Conservation (phyloP, 2,888 invertebrate species). For the Argyresthia goedartella region DNA sequence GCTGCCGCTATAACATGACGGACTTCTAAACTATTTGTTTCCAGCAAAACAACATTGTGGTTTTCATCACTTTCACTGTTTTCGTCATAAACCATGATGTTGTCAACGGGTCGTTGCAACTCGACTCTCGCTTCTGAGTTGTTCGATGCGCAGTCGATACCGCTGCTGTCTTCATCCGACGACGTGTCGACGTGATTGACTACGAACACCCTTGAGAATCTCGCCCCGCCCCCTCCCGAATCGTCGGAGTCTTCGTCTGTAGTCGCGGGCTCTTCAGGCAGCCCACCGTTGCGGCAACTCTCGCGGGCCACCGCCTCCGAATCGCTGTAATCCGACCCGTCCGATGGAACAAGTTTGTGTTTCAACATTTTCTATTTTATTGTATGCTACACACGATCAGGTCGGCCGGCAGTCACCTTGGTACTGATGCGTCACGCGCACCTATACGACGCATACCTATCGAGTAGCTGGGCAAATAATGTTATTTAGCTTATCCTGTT, state of each 20-base stretch:
- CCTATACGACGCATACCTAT: conserved; percentile 34
- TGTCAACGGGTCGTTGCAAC: conserved; percentile 20
- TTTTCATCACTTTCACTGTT: conserved; percentile 34
- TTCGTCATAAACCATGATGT: conserved; percentile 33
- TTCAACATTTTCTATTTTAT: conserved; percentile 61
- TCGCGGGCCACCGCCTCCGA: conserved; percentile 48
- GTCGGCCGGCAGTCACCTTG: conserved; percentile 48
- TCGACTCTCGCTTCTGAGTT: conserved; percentile 44
- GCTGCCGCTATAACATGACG: conserved; percentile 38
- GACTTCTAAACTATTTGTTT: conserved; percentile 37
- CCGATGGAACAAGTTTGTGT: conserved; percentile 54
- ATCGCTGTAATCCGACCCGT: conserved; percentile 62
- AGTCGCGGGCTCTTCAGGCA: conserved; percentile 59
- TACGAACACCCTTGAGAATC: conserved; percentile 77
- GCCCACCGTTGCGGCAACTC: conserved; percentile 51
- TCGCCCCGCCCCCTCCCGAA: conserved; percentile 66
- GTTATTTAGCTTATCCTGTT: conserved; percentile 35
- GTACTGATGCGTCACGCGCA: conserved; percentile 37
- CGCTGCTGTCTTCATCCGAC: conserved; percentile 71
- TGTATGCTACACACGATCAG: conserved; percentile 54
- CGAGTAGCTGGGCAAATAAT: no score
- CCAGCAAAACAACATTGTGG: conserved; percentile 40
- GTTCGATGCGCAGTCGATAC: conserved; percentile 72
- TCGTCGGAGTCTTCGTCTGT: conserved; percentile 63
- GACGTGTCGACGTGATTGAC: conserved; percentile 75